Base-by-base conservation (phyloP, 2,113 vertebrate genomes). In the Rhombomys opimus region DNA sequence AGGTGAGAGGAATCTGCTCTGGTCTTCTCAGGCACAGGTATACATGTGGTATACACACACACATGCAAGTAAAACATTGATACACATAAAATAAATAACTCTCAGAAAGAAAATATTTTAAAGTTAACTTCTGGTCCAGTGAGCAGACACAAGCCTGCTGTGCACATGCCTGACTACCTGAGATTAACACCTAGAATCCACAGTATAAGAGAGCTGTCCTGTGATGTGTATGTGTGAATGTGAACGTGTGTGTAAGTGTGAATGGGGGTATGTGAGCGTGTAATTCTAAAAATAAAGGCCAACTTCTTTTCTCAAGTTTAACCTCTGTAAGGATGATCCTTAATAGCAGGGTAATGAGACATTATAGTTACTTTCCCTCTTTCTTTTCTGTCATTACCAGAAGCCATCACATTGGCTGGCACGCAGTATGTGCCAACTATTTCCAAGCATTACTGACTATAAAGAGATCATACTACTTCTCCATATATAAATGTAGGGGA, bases 371-470 rank as follows among this genome's bases (percentile, higher is more conserved):
- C 10, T 57, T 59, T 63, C 14, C 61, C 54, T 52, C 57, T 75
- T 52, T 77, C 32, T 14, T 93, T 75, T 35, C 22, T 25, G 18
- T 25, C 57, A 75, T 73, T 35, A 68, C 22, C 18, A 91, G 67
- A 73, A 89, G 82, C 87, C 65, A 91, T 30, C 38, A 87, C 59
- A 95, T 77, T 41, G 30, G 75, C 17, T 80, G 38, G n/a, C 65
- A 90, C 20, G 68, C 0, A 57, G 27, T 38, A n/a, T 25, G 13
- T 50, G 27, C n/a, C 87, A 92, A 91, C 89, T 35, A 77, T 70
- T 57, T 87, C 68, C 32, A 72, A 80, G 38, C 89, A 95, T 82
- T 27, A 93, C 89, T 78, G 80, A 90, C 50, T 68, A 89, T 41
- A 57, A 67, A 91, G 30, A 91, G 38, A 89, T 46, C 54, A 90